A percentile compares a stretch with the other conserved stretches of the same genome.
These are phyloP conservation scores for Microctonus hyperodae DNA, from an alignment of 2,888 invertebrate species.

Conservation along the genomic window DNA sequence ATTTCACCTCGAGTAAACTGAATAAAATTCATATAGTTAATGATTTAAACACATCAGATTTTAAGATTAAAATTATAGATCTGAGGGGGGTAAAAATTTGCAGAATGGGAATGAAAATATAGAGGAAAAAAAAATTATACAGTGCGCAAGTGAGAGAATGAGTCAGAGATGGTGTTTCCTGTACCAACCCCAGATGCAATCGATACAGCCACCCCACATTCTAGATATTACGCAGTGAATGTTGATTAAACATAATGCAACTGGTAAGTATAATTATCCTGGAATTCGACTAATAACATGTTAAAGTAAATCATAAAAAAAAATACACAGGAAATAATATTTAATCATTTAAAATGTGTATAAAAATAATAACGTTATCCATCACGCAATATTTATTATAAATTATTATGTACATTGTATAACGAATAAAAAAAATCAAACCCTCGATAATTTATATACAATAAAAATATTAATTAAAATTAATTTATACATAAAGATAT, in stretches of 20 bases:
- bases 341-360: background rate
- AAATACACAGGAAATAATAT: background rate
- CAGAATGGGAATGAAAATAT: background rate
- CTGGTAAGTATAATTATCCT: background rate
- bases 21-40: no score
- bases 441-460: no score
- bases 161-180: slow-evolving; percentile 25
- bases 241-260: background rate
- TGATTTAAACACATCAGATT: no score
- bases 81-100: no score
- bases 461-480: background rate
- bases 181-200: slow-evolving; percentile 48
- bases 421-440: no score
- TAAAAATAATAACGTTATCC: background rate
- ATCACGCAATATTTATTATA: background rate
- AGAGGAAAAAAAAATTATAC: background rate
- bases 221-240: slow-evolving; percentile 40
- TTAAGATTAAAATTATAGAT: no score
- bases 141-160: slow-evolving; percentile 28
- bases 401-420: background rate
- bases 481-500: background rate
- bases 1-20: no score
- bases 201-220: slow-evolving; percentile 46
- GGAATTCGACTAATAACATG: background rate
- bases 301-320: background rate